Evolutionary conservation across 2,888 invertebrate species (phyloP), one percentile per base, ranked within the genome.

Genomic region (Oithona nana): DNA sequence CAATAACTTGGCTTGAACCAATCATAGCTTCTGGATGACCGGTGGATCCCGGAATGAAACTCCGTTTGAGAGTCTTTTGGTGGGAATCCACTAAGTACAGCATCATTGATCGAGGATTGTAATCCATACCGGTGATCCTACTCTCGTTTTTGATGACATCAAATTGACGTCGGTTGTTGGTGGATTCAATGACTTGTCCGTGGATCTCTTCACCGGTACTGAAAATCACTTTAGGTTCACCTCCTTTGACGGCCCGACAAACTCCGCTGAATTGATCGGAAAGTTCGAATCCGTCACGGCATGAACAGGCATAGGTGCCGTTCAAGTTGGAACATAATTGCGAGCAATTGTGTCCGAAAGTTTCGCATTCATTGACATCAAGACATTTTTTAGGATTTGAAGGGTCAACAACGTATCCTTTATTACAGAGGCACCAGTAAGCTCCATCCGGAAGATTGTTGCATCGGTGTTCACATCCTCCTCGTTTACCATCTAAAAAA

Each of bases 61-160:
- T 90, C 0, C 95, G 79, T 71, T 89, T 89, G 67, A 95, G 89
- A 1, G 86, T 86, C 71, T 86, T 84, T 65, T 88, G 86, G 69
- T 86, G 85, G 66, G 86, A 86, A 72, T 97, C 95, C 0, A 90
- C 88, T 94, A 97, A 98, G 77, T 89, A 97, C 63, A 97, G 77
- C 71, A 90, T 86, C 71, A 89, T 86, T 26, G 78, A 75, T 64
- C 78, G 79, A 0, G 88, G 84, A 73, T 94, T 87, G 69, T 87
- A 88, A 73, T 95, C 97, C 59, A 98, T 76, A 0, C 90, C 87
- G 69, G 90, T 86, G 62, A 97, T 86, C 59, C 92, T 80, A 72
- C 87, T 87, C 71, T 94, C 93, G 13, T 86, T 81, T 0, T 80
- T 79, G 55, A 94, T 82, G 0, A 90, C 82, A 67, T 84, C 84